Evolutionary conservation across 2,113 vertebrate genomes (phyloP).

Genomic region (Pholis gunnellus): DNA sequence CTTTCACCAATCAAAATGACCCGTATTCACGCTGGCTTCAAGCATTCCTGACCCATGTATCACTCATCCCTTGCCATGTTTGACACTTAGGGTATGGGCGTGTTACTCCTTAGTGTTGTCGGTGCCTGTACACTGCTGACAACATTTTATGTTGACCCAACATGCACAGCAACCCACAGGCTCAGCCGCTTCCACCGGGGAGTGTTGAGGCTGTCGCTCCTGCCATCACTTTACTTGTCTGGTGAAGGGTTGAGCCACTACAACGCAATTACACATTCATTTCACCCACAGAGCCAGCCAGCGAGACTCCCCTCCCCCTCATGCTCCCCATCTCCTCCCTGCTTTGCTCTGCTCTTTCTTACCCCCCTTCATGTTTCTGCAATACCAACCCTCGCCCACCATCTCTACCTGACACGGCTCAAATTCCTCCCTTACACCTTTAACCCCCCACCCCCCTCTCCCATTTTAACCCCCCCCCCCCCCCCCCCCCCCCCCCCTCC

Average conservation of each 20-base stretch:
- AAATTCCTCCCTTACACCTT: conserved; percentile 46
- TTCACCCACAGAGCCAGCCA: conserved; percentile 64
- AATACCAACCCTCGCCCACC: neutral
- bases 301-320: conserved; percentile 66
- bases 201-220: conserved; percentile 44
- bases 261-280: conserved; percentile 81
- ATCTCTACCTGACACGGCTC: conserved; percentile 41
- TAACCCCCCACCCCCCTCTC: conserved; percentile 7
- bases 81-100: conserved; percentile 39
- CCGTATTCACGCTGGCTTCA: neutral
- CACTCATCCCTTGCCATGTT: conserved; percentile 3
- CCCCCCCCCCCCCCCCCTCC: conserved; percentile 20
- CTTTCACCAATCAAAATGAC: neutral
- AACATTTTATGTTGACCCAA: conserved; percentile 35
- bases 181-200: conserved; percentile 38
- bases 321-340: neutral
- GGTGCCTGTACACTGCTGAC: conserved; percentile 51
- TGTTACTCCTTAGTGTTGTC: conserved; percentile 44
- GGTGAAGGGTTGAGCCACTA: conserved; percentile 71
- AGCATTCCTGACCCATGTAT: neutral
- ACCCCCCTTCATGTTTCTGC: conserved; percentile 59
- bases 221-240: conserved; percentile 64
- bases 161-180: conserved; percentile 12
- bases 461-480: neutral
- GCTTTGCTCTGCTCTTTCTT: conserved; percentile 24